phyloP scores from a whole-genome alignment of 2,888 invertebrate genomes.

The Sisyra nigra region DNA sequence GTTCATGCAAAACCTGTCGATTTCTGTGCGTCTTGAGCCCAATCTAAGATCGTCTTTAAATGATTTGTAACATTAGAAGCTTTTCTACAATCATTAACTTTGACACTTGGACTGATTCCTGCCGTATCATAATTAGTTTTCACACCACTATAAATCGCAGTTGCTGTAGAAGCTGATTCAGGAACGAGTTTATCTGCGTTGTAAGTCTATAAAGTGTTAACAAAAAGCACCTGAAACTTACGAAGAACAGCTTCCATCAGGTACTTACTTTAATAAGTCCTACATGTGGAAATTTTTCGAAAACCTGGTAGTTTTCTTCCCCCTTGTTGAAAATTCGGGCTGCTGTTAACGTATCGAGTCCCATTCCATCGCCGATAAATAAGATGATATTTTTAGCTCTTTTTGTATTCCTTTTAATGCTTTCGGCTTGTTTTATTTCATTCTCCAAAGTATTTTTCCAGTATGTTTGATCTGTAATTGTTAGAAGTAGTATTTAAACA shows the following conservation, averaged over 20 bases:
- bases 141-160: slow-evolving; percentile 69
- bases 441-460: no score
- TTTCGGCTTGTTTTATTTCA: no score
- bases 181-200: slow-evolving; percentile 74
- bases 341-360: slow-evolving; percentile 52
- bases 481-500: no score
- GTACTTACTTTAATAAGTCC: slow-evolving; percentile 52
- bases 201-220: slow-evolving; percentile 65
- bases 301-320: slow-evolving; percentile 47
- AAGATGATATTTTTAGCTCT: slow-evolving; percentile 43
- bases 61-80: slow-evolving; percentile 38
- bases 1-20: slow-evolving; percentile 43
- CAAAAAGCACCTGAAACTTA: neutral
- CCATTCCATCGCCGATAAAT: slow-evolving; percentile 69
- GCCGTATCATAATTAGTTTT: slow-evolving; percentile 67
- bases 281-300: slow-evolving; percentile 56
- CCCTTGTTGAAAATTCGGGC: slow-evolving; percentile 47
- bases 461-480: no score
- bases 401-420: no score
- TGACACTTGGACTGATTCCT: slow-evolving; percentile 57
- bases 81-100: slow-evolving; percentile 43
- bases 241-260: no score
- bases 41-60: slow-evolving; percentile 45
- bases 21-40: slow-evolving; percentile 62
- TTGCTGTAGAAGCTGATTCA: slow-evolving; percentile 79